phyloP scores from a whole-genome alignment of 2,113 vertebrate genomes.

The Miniopterus natalensis region DNA sequence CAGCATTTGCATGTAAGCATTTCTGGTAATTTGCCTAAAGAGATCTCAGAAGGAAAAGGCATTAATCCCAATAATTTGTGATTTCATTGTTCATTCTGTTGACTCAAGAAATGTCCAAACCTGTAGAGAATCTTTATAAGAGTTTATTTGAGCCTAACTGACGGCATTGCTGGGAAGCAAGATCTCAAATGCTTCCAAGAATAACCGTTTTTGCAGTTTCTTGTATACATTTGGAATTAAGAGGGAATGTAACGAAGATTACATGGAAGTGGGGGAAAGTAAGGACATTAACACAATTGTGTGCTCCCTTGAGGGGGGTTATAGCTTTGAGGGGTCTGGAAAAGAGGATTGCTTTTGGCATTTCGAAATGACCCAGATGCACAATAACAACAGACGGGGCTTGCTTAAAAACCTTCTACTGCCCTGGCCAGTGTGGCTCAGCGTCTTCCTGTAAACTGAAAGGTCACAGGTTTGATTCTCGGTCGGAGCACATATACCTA shows the following conservation, averaged over 20 bases:
- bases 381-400: neutral
- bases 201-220: neutral
- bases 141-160: neutral
- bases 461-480: no score
- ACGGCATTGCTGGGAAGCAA: neutral
- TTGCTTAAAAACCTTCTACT: neutral
- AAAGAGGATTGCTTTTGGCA: neutral
- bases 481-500: no score
- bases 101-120: neutral
- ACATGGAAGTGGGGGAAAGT: neutral
- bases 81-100: neutral
- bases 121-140: neutral
- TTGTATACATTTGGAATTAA: neutral
- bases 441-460: no score
- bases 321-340: neutral
- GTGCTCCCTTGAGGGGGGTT: neutral
- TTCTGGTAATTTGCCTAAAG: conserved; percentile 41
- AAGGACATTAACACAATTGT: neutral
- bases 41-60: neutral
- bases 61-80: neutral
- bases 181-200: neutral
- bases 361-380: neutral
- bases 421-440: no score
- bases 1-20: neutral
- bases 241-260: neutral